These are phyloP conservation scores for Eptatretus burgeri DNA, from an alignment of 2,113 vertebrate genomes.

Conservation along the genomic window DNA sequence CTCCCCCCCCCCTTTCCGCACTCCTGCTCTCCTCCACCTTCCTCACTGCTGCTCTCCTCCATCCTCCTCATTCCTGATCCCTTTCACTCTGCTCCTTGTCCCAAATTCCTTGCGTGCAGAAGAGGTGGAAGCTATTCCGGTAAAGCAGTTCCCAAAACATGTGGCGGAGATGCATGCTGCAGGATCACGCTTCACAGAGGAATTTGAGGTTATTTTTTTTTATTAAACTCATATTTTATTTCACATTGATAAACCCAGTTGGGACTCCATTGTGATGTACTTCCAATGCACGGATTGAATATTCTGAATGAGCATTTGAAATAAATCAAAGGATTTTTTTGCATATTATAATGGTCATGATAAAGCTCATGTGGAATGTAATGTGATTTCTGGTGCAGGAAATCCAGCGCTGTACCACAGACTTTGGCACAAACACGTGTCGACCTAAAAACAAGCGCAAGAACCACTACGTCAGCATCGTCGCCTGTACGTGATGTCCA, in stretches of 20 bases:
- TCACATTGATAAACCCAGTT: too few species aligned
- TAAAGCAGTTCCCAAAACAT: constrained; percentile 5
- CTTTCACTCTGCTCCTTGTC: background rate
- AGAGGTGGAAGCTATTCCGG: constrained; percentile 3
- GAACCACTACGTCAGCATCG: background rate
- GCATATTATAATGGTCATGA: too few species aligned
- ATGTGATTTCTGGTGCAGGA: background rate
- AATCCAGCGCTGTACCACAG: background rate
- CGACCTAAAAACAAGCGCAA: too few species aligned
- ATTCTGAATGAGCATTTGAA: too few species aligned
- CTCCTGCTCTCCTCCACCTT: too few species aligned
- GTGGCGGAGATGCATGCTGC: background rate
- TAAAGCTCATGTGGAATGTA: too few species aligned
- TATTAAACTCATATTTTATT: background rate
- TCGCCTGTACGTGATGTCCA: background rate
- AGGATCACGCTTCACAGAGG: constrained; percentile 4
- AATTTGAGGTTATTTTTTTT: constrained; percentile 4
- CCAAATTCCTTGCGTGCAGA: background rate
- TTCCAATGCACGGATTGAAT: too few species aligned
- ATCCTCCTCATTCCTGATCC: constrained; percentile 1
- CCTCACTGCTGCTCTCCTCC: background rate
- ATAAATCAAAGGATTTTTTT: too few species aligned
- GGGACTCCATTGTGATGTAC: too few species aligned
- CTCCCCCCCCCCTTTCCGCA: too few species aligned
- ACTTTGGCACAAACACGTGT: background rate